A percentile compares a stretch with the other conserved stretches of the same genome.
Conservation (phyloP, 1,140 invertebrate species). For the Drosophila trapezifrons region DNA sequence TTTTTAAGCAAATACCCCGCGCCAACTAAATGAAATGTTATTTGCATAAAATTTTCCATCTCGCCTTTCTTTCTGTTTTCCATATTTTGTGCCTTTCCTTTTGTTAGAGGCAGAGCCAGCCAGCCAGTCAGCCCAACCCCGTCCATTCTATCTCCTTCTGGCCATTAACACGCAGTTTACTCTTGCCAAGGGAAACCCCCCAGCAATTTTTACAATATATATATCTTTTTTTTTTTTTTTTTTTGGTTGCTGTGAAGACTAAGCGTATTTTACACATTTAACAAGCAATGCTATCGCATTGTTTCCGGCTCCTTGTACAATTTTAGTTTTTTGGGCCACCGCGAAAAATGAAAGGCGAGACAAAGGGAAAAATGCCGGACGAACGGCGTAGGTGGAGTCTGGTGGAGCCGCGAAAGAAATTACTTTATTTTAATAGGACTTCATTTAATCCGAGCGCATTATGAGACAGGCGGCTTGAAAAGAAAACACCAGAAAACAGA, state of each 20-base stretch:
- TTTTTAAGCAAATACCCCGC: constrained; percentile 74
- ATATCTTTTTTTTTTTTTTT: constrained; percentile 17
- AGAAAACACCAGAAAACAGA: constrained; percentile 7
- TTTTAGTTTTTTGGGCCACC: constrained; percentile 61
- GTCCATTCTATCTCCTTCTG: constrained; percentile 48
- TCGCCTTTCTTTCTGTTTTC: constrained; percentile 37
- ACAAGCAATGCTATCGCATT: constrained; percentile 56
- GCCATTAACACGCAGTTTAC: constrained; percentile 77
- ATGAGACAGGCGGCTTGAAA: constrained; percentile 49
- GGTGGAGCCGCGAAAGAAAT: constrained; percentile 64
- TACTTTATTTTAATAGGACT: constrained; percentile 83
- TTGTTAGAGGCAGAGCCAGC: constrained; percentile 43
- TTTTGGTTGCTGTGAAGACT: constrained; percentile 29
- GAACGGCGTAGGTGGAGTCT: constrained; percentile 43
- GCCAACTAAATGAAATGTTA: constrained; percentile 79
- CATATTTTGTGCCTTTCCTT: constrained; percentile 62
- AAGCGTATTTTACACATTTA: constrained; percentile 78
- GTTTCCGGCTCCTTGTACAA: constrained; percentile 60
- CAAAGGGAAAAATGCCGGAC: constrained; percentile 23
- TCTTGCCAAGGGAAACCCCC: constrained; percentile 37
- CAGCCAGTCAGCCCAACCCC: neutral
- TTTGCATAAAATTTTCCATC: constrained; percentile 78
- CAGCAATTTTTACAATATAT: constrained; percentile 32
- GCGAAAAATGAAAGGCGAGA: constrained; percentile 29
- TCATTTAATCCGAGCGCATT: constrained; percentile 78